Base-by-base conservation (phyloP, 2,797 vertebrate species). In the Carapus acus region DNA sequence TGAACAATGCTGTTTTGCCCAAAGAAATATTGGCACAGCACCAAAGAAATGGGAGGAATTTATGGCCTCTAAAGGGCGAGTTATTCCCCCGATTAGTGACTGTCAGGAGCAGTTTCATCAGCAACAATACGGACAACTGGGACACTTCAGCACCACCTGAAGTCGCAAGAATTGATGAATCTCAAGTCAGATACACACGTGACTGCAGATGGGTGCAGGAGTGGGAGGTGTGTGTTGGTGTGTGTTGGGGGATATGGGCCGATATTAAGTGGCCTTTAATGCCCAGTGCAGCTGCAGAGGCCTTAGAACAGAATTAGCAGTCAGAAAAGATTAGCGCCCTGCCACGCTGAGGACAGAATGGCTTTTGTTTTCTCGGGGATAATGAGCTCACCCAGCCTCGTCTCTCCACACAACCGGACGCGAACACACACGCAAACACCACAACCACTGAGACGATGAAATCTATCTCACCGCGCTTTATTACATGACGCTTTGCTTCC, bases 291-390 rank as follows among this genome's bases (percentile, higher is more conserved):
- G 54, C 62, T 45, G 34, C 54, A 70, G 74, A 63, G 74, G 78
- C 78, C 79, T 74, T 74, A 76, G 64, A 76, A 63, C 71, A 67
- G 76, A 87, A 83, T 76, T 77, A 86, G 83, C 80, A 88, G 87
- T 85, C 88, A 88, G 81, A 87, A 88, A 82, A 87, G 86, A 89
- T 90, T 89, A 90, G 74, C 37, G 72, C 88, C 83, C 83, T 53
- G 77, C 78, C 54, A 74, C 61, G 63, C 67, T 56, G 74, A 58
- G 79, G 87, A 90, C 88, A 90, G 76, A 86, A 85, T 80, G 78
- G 73, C 85, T 86, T 88, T 90, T 90, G 88, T 90, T 86, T 83
- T 53, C 66, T 67, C 62, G 65, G 9, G 73, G 74, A 70, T 87
- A 87, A 89, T 87, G 82, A 88, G 86, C 80, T 82, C 78, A 65